Percentiles rank a stretch among this genome's conserved stretches.
Conservation (phyloP, 64 coral and sea anemone species). For the Stichodactyla mertensii region DNA sequence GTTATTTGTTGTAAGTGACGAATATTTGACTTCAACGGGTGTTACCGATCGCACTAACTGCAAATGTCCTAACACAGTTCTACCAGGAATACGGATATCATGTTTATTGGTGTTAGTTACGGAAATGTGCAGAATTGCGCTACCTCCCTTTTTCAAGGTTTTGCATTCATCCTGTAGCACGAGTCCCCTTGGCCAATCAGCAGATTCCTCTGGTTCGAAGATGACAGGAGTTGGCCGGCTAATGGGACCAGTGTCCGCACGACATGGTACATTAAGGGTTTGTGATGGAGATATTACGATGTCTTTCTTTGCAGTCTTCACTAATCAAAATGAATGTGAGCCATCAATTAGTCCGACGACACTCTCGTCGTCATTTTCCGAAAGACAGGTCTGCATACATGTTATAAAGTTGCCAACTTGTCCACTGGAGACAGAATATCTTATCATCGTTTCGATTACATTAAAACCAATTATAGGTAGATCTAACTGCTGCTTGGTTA, state of each 20-base stretch:
- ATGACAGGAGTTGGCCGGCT: slow-evolving; percentile 25
- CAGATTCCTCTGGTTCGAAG: slow-evolving; percentile 54
- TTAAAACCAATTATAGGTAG: too few relatives aligned
- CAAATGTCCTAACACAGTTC: slow-evolving; percentile 39
- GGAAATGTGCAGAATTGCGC: slow-evolving; percentile 5
- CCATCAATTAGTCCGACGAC: slow-evolving; percentile 13
- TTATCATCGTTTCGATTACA: too few relatives aligned
- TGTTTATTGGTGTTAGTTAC: slow-evolving; percentile 53
- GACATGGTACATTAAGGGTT: slow-evolving; percentile 33
- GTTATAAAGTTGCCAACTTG: too few relatives aligned
- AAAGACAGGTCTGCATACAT: too few relatives aligned
- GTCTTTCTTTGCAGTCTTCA: slow-evolving; percentile 49
- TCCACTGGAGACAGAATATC: too few relatives aligned
- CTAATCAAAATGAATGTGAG: slow-evolving; percentile 36
- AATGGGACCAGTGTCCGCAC: slow-evolving; percentile 55
- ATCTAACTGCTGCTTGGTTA: slow-evolving; percentile 1
- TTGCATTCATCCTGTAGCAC: slow-evolving; percentile 45
- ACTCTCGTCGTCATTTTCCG: too few relatives aligned
- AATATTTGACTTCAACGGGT: slow-evolving; percentile 44
- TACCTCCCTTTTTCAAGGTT: slow-evolving; percentile 41
- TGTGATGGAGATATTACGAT: slow-evolving; percentile 31
- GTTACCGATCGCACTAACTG: slow-evolving; percentile 52
- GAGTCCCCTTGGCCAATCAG: slow-evolving; percentile 39
- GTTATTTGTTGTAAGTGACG: too few relatives aligned
- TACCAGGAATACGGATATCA: slow-evolving; percentile 37